Conservation (phyloP, 2,113 vertebrate genomes). For the Phainopepla nitens region DNA sequence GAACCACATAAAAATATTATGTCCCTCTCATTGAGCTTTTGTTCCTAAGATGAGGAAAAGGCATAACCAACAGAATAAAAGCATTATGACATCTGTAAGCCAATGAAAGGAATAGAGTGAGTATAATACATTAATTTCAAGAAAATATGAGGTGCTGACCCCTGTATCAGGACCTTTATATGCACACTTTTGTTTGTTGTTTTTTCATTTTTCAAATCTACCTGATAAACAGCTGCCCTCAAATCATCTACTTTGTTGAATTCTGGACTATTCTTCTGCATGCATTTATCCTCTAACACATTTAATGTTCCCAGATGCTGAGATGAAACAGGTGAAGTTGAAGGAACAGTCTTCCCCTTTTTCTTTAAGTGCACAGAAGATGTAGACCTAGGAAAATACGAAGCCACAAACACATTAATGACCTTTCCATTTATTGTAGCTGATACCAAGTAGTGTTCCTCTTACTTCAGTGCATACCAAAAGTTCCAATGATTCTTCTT, state of each 20-base stretch:
- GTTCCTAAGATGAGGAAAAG: not conserved
- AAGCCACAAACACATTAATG: not conserved
- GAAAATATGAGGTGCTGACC: not conserved
- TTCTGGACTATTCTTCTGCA: slow-evolving; percentile 61
- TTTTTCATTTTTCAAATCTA: slow-evolving; percentile 13
- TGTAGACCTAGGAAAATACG: slow-evolving; percentile 58
- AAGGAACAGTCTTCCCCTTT: not conserved
- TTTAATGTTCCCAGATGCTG: slow-evolving; percentile 84
- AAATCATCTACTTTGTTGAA: slow-evolving; percentile 77
- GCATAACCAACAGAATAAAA: not conserved
- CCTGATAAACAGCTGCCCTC: slow-evolving; percentile 90
- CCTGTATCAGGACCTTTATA: not conserved
- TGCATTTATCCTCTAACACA: slow-evolving; percentile 77
- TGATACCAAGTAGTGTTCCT: not conserved
- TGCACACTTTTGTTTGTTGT: not conserved
- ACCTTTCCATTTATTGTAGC: not conserved
- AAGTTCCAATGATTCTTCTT: not conserved
- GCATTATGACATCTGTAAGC: not conserved
- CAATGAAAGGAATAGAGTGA: not conserved
- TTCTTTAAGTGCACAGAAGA: slow-evolving; percentile 51
- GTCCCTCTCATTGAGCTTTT: not conserved
- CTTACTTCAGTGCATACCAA: not conserved
- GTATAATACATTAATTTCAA: not conserved
- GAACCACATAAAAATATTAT: not conserved
- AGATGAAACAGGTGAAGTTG: slow-evolving; percentile 61